Conservation (phyloP, 2,888 invertebrate species). For the Steinernema carpocapsae region DNA sequence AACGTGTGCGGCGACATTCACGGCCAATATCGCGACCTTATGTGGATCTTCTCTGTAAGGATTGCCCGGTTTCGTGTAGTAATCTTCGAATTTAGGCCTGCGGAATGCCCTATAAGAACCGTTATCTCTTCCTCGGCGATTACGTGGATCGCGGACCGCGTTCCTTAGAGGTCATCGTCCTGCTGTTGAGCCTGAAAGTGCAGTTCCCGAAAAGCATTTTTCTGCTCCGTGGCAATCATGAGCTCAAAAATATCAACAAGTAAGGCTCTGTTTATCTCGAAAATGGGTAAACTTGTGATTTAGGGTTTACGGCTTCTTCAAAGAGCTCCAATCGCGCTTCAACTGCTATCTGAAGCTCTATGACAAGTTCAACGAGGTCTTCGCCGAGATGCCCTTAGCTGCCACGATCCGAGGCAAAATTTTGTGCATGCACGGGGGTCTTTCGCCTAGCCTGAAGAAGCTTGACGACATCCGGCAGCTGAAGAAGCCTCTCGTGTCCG, state of each 20-base stretch:
- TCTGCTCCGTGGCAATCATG: conserved; percentile 62
- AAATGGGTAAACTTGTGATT: conserved; percentile 33
- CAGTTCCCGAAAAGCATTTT: conserved; percentile 57
- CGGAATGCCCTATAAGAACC: conserved; percentile 48
- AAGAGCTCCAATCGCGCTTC: conserved; percentile 48
- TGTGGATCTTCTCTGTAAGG: conserved; percentile 44
- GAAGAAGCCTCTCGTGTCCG: conserved; percentile 45
- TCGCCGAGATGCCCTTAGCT: conserved; percentile 60
- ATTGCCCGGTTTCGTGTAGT: neutral
- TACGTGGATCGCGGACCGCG: conserved; percentile 62
- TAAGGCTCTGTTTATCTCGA: conserved; percentile 33
- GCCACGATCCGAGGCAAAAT: conserved; percentile 53
- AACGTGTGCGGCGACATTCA: conserved; percentile 3
- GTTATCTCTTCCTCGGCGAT: conserved; percentile 59
- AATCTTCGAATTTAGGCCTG: conserved; percentile 42
- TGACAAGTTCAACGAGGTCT: conserved; percentile 59
- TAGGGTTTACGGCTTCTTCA: conserved; percentile 58
- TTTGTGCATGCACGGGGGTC: conserved; percentile 60
- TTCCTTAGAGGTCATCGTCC: conserved; percentile 55
- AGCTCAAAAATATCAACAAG: conserved; percentile 59
- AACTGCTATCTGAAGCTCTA: conserved; percentile 46
- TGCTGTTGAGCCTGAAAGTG: conserved; percentile 54
- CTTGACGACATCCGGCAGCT: conserved; percentile 58
- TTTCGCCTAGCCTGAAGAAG: conserved; percentile 51
- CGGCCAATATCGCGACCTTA: conserved; percentile 43